Evolutionary conservation across 2,113 vertebrate genomes (phyloP), one percentile per base, ranked within the genome.

Genomic region (Channa argus): DNA sequence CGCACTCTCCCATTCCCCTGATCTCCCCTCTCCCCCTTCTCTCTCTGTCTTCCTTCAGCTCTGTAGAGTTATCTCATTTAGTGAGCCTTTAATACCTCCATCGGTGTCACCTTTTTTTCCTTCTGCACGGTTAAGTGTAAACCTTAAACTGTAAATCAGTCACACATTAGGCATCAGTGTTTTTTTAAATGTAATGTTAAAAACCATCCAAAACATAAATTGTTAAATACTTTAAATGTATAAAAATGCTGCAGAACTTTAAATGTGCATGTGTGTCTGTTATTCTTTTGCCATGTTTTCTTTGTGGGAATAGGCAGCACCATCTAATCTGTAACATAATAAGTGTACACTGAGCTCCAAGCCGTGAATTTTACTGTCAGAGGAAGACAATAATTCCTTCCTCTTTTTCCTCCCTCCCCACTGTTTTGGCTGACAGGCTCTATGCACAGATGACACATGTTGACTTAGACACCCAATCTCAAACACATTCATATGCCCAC

Each of bases 391-490:
- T 24, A 86, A 80, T 88, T 65, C 90, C 52, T 79, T 36, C 50
- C 11, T 14, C 44, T 37, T 50, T 44, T 36, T 41, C 72, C 53
- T 49, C 37, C 34, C 12, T 13, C 6, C 61, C 71, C 46, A 68
- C 52, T 74, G 46, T 86, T 83, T 81, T 62, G 47, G 34, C 83
- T n/a, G 50, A 53, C 46, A 46, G 70, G 43, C 66, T 89, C 74
- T 76, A 86, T 92, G 88, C 84, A 88, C 52, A 86, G 86, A 83
- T 90, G 90, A 89, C 77, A 81, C 81, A 66, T 89, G 91, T 73
- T 84, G 82, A 77, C 69, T 88, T 67, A 63, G 38, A 64, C 45
- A 14, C 43, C 71, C 46, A 59, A 37, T 70, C 12, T 24, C 24
- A 24, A 24, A 14, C 7, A 59, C 14, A 63, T 24, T 1, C 11